phyloP scores from a whole-genome alignment of 1,140 invertebrate genomes.

The Drosophila subpulchrella region DNA sequence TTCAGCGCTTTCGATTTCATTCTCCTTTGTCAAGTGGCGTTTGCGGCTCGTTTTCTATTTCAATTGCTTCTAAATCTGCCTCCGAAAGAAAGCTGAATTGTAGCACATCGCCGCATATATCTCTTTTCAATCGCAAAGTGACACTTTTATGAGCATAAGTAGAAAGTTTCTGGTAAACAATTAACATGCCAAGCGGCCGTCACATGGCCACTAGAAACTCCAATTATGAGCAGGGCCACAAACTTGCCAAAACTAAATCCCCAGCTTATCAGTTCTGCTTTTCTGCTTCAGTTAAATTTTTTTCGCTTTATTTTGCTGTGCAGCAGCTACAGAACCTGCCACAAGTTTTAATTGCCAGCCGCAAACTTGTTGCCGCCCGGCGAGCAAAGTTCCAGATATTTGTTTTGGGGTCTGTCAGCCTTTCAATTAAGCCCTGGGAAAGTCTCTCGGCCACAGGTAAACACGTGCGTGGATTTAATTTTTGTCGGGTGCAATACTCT shows the following conservation, averaged over 20 bases:
- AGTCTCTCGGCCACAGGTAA: conserved; percentile 50
- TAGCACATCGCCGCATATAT: conserved; percentile 58
- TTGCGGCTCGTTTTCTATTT: conserved; percentile 70
- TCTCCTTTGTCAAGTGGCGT: conserved; percentile 51
- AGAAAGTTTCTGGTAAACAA: conserved; percentile 76
- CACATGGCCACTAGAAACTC: conserved; percentile 52
- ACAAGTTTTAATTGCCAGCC: conserved; percentile 67
- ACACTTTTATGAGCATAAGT: conserved; percentile 79
- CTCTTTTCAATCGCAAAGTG: conserved; percentile 71
- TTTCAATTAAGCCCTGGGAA: conserved; percentile 64
- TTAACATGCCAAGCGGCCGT: conserved; percentile 69
- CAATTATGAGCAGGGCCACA: conserved; percentile 53
- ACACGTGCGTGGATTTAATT: conserved; percentile 30
- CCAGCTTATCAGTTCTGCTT: conserved; percentile 30
- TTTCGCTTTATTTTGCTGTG: neutral
- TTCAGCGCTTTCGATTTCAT: conserved; percentile 80
- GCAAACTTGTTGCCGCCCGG: conserved; percentile 55
- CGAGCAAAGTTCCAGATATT: conserved; percentile 52
- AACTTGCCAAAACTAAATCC: conserved; percentile 43
- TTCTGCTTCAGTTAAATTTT: neutral
- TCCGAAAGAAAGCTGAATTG: conserved; percentile 76
- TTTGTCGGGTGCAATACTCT: conserved; percentile 40
- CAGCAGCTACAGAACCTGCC: conserved; percentile 39
- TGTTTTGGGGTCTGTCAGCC: conserved; percentile 36
- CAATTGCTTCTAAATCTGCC: conserved; percentile 80